Conservation (phyloP, 2,797 vertebrate species). For the Falco cherrug region DNA sequence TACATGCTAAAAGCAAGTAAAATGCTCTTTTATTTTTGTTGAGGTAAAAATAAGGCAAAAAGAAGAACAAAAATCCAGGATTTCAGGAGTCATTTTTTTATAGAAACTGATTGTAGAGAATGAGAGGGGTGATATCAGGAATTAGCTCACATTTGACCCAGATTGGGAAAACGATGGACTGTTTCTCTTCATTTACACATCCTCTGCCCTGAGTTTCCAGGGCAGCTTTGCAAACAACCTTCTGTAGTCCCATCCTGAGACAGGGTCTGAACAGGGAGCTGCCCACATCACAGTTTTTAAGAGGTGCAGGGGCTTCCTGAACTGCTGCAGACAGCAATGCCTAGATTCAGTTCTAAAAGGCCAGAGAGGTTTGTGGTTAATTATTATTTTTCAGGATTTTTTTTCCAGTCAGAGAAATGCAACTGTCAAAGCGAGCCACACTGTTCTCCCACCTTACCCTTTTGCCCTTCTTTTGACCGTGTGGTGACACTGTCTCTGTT, state of each 20-base stretch:
- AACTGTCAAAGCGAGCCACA: background rate
- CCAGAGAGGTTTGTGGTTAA: background rate
- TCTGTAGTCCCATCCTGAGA: background rate
- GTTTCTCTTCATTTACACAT: background rate
- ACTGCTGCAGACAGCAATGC: background rate
- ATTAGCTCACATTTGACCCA: background rate
- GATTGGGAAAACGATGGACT: background rate
- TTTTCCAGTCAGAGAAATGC: background rate
- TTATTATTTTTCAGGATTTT: background rate
- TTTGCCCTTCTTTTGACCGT: constrained; percentile 16
- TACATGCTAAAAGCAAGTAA: background rate
- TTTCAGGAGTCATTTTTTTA: background rate
- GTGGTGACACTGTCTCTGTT: background rate
- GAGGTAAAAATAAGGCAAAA: background rate
- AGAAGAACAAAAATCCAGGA: accelerated
- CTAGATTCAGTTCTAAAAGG: background rate
- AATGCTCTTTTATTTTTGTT: background rate
- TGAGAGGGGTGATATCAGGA: background rate
- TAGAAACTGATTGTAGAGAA: background rate
- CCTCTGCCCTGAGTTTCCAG: background rate
- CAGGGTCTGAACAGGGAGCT: background rate
- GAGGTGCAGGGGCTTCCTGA: background rate
- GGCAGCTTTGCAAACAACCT: background rate
- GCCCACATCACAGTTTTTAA: background rate
- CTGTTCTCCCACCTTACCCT: background rate